Base-by-base conservation (phyloP, 1,140 invertebrate genomes). In the Drosophila malerkotliana region DNA sequence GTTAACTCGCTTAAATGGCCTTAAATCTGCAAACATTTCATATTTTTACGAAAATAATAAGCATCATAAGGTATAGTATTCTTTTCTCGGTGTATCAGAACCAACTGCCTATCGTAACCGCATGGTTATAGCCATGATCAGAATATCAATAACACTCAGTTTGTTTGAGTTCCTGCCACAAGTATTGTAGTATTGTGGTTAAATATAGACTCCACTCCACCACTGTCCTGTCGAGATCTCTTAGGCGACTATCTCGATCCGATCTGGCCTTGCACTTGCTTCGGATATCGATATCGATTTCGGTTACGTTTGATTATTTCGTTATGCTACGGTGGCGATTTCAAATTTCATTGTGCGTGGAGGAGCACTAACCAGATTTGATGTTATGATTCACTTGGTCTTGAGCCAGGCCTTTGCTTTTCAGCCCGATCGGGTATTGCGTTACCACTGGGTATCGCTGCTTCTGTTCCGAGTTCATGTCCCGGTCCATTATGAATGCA, bases 131-230 rank as follows among this genome's bases (percentile, higher is more conserved):
- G 66, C 66, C 66, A 48, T 69, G 66, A 69, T 68, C 63, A 15
- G 66, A 69, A 69, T 69, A 69, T 69, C 66, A 69, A 69, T 69
- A 68, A 68, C 66, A 48, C 47, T 68, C 63, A 64, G 52, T 34
- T 30, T 30, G 32, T 34, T 34, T 10, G 32, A 21, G 30, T 37
- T 15, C 15, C 30, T 45, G 21, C 28, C 66, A 52, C 66, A 67
- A 68, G 49, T 24, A 30, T 69, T 57, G 66, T 49, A 68, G 49
- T 24, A 30, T 69, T 57, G 66, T 49, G 66, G 66, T 69, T 69
- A 57, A 57, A n/a, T 56, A 48, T 68, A 68, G 51, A 53, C 64
- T 7, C n/a, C 34, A 67, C 30, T 45, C 28, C 26, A 67, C 52
- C 2, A 44, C 62, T 37, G n/a, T 57, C 41, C 66, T 69, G 63